Conservation (phyloP, 2,888 invertebrate genomes). For the Galerucella pusilla region DNA sequence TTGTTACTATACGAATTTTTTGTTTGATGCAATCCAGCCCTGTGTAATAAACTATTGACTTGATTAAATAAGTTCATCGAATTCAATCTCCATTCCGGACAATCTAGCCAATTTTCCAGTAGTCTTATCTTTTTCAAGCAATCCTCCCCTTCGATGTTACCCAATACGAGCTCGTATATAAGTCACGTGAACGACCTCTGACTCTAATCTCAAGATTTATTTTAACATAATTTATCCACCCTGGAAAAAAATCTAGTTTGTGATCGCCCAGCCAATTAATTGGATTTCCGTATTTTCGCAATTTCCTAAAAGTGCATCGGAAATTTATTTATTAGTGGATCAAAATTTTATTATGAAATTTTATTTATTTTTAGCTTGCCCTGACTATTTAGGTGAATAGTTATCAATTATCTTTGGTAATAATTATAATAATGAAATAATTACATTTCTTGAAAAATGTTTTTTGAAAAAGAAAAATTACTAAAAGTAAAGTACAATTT, state of each 20-base stretch:
- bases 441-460: too few relatives aligned
- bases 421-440: neutral
- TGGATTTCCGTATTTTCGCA: slow-evolving; percentile 28
- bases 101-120: slow-evolving; percentile 65
- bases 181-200: slow-evolving; percentile 58
- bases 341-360: neutral
- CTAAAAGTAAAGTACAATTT: too few relatives aligned
- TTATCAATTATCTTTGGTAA: too few relatives aligned
- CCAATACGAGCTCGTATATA: slow-evolving; percentile 59
- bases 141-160: slow-evolving; percentile 61
- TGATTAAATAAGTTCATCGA: slow-evolving; percentile 64
- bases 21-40: neutral
- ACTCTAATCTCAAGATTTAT: slow-evolving; percentile 53
- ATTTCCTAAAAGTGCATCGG: slow-evolving; percentile 30
- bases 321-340: slow-evolving; percentile 17
- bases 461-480: too few relatives aligned
- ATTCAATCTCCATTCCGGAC: slow-evolving; percentile 62
- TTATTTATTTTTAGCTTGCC: too few relatives aligned
- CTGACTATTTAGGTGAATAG: too few relatives aligned
- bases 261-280: slow-evolving; percentile 40
- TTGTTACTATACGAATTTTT: neutral
- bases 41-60: slow-evolving; percentile 48
- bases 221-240: slow-evolving; percentile 52
- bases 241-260: slow-evolving; percentile 39
- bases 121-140: slow-evolving; percentile 62